Evolutionary conservation across 2,113 vertebrate species (phyloP).

Genomic region (Aythya baeri): DNA sequence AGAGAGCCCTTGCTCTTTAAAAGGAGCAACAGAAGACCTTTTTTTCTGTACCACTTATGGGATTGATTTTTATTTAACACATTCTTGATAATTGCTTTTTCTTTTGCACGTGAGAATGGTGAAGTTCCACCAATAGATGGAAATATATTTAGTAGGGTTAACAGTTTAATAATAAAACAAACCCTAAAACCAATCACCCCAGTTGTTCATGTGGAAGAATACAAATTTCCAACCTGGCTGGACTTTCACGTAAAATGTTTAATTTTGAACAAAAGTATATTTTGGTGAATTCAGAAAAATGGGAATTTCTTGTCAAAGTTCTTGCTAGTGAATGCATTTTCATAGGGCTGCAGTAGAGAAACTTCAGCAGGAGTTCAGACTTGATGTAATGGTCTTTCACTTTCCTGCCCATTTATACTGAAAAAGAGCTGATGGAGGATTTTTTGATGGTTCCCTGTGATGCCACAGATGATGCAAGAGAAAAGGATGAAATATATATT

Average conservation of each 20-base stretch:
- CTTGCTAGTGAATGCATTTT: background rate
- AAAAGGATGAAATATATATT: background rate
- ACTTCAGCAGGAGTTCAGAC: background rate
- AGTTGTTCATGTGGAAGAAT: background rate
- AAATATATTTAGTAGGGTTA: background rate
- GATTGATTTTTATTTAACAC: background rate
- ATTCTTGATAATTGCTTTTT: background rate
- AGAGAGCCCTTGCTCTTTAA: background rate
- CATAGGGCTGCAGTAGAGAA: background rate
- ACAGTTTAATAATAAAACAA: background rate
- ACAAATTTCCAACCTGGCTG: background rate
- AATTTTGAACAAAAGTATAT: background rate
- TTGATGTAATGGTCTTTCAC: background rate
- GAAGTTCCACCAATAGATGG: background rate
- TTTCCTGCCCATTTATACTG: background rate
- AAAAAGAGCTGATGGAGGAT: background rate
- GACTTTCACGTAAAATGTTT: background rate
- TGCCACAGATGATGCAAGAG: background rate
- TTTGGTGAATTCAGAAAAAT: background rate
- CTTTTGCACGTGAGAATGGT: background rate
- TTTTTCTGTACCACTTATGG: background rate
- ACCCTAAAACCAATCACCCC: too few species aligned
- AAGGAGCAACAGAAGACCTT: background rate
- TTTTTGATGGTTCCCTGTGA: background rate
- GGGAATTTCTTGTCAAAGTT: background rate